These are phyloP conservation scores for Drosophila algonquin DNA, from an alignment of 2,888 invertebrate genomes.

Conservation along the genomic window DNA sequence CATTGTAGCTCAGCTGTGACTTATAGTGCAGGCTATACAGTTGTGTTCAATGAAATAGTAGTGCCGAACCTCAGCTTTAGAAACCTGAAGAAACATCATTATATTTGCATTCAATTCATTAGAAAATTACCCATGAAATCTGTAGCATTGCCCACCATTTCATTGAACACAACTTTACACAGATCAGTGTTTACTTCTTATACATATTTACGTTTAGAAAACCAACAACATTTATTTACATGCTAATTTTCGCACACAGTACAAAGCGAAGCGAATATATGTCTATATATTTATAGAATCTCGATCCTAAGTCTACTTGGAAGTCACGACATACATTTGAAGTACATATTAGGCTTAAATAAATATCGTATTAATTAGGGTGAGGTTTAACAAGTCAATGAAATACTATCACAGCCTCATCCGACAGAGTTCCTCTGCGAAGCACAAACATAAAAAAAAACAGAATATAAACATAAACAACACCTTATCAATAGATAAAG, in stretches of 20 bases:
- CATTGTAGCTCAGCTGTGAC: no score
- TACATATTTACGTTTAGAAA: not conserved
- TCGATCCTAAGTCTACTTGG: not conserved
- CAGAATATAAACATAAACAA: constrained; percentile 19
- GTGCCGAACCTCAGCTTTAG: no score
- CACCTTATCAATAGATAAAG: constrained; percentile 9
- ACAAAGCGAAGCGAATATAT: not conserved
- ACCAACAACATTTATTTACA: constrained; percentile 1
- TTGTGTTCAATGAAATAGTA: no score
- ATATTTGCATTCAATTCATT: no score
- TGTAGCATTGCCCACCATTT: no score
- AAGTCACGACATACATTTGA: not conserved
- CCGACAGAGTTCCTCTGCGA: constrained; percentile 1
- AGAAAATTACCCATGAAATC: no score
- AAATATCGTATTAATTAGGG: constrained; percentile 27
- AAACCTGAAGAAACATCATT: no score
- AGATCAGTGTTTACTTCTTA: not conserved
- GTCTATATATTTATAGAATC: no score
- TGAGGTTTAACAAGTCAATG: constrained; percentile 34
- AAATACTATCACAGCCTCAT: constrained; percentile 44
- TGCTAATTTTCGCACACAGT: not conserved
- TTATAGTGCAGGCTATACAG: no score
- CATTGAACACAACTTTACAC: no score
- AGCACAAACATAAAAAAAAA: constrained; percentile 7
- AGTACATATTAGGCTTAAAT: not conserved